Percentiles rank a stretch among this genome's conserved stretches.
These are phyloP conservation scores for Clupea harengus DNA, from an alignment of 2,113 vertebrate genomes.

Conservation along the genomic window DNA sequence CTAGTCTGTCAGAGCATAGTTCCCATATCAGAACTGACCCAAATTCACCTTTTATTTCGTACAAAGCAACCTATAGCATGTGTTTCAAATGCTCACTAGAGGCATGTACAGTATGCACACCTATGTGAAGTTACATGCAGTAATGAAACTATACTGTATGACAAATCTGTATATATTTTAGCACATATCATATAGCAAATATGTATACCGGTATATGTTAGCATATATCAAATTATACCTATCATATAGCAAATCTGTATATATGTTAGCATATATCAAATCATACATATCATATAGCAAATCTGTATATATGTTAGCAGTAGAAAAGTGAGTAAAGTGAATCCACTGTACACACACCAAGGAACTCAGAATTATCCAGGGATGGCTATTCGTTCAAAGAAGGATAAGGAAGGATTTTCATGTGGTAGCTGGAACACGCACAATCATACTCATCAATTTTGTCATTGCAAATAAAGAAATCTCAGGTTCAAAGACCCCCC, in stretches of 20 bases:
- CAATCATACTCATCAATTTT: background rate
- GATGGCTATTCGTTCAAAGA: background rate
- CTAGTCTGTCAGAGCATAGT: background rate
- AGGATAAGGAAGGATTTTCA: background rate
- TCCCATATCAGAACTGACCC: background rate
- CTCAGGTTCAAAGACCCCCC: background rate
- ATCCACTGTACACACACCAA: background rate
- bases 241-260: no score
- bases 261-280: no score
- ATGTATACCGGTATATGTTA: no score
- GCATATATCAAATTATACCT: no score
- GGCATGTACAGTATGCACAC: background rate
- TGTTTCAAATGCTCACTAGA: background rate
- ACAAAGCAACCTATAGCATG: no score
- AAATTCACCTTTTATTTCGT: background rate
- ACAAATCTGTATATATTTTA: background rate
- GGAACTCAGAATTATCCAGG: background rate
- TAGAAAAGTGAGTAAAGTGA: background rate
- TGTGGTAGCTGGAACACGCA: background rate
- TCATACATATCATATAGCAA: no score
- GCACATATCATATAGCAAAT: no score
- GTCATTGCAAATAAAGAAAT: background rate
- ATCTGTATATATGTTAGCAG: no score
- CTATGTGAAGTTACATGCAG: background rate
- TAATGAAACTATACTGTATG: background rate